Base-by-base conservation (phyloP, 1,140 invertebrate species). In the Papilio dardanus region DNA sequence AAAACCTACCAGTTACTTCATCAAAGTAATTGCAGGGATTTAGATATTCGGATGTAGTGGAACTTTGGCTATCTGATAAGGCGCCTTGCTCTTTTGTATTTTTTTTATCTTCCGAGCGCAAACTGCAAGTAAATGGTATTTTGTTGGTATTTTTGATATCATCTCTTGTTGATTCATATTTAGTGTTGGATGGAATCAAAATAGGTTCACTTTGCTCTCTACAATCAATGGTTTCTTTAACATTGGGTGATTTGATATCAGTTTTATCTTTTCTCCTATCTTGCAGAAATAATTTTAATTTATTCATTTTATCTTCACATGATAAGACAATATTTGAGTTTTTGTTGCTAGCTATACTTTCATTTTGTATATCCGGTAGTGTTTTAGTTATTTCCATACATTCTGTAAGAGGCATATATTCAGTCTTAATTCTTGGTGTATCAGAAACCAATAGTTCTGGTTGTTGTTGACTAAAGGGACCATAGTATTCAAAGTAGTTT, bases 271-370 rank as follows among this genome's bases (percentile, higher is more conserved):
- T 77, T 65, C 74, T 19, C 76, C 82, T 84, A 28, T 82, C 42
- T 74, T 86, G 78, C 19, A 92, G 71, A 14, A 91, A 76, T 0
- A 83, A 81, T 79, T 90, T 90, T n/a, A 91, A 67, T 77, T 84
- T 86, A 28, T 73, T 81, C 19, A 92, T 67, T 82, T 92, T 92
- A 50, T 89, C 88, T 69, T 92, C 89, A 82, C 90, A 92, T 2
- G 88, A 83, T n/a, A 79, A 65, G 6, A 90, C 81, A 68, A 88
- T 66, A 69, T 88, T 71, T 42, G 79, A 77, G 14, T 81, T 83
- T 28, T 65, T 76, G 30, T 77, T 79, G 50, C 65, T 10, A 37
- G n/a, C 66, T 0, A 71, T 54, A 30, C 33, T 28, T 28, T 69
- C 37, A 69, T 79, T 75, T 40, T 78, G 19, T 71, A 74, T 71